These are phyloP conservation scores for Penaeus vannamei DNA, from an alignment of 1,140 invertebrate species.

Conservation along the genomic window DNA sequence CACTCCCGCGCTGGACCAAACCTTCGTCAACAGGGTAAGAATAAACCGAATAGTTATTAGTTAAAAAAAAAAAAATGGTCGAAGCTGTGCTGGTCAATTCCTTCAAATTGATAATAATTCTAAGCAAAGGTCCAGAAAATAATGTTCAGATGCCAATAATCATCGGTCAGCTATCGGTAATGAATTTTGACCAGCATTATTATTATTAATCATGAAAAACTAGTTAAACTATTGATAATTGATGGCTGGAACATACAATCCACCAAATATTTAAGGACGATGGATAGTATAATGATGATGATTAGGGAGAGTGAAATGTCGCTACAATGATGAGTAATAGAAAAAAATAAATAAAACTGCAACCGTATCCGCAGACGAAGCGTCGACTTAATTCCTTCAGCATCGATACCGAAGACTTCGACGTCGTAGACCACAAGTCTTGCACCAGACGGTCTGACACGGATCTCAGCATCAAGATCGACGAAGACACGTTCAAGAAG, in stretches of 20 bases:
- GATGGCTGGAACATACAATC: too few species aligned
- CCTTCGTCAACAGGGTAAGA: conserved; percentile 79
- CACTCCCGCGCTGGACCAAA: conserved; percentile 79
- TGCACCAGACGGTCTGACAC: conserved; percentile 76
- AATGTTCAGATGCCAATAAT: too few species aligned
- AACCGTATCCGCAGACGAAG: conserved; percentile 75
- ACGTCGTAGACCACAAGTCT: conserved; percentile 80
- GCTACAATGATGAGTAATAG: not conserved
- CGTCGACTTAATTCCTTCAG: conserved; percentile 76
- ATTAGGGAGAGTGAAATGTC: too few species aligned
- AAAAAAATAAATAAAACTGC: not conserved
- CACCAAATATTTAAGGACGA: too few species aligned
- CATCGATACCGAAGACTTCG: conserved; percentile 83
- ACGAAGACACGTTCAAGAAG: conserved; percentile 80
- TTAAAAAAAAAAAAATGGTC: not conserved
- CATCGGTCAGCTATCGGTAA: too few species aligned
- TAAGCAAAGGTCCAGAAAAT: too few species aligned
- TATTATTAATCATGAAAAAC: too few species aligned
- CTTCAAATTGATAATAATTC: not conserved
- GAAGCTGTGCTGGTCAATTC: not conserved
- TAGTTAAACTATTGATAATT: too few species aligned
- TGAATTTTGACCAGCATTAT: too few species aligned
- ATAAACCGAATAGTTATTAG: not conserved
- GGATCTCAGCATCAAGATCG: conserved; percentile 81
- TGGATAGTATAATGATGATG: too few species aligned